Percentiles rank a stretch among this genome's conserved stretches.
phyloP scores from a whole-genome alignment of 2,113 vertebrate genomes.

The Phainopepla nitens region DNA sequence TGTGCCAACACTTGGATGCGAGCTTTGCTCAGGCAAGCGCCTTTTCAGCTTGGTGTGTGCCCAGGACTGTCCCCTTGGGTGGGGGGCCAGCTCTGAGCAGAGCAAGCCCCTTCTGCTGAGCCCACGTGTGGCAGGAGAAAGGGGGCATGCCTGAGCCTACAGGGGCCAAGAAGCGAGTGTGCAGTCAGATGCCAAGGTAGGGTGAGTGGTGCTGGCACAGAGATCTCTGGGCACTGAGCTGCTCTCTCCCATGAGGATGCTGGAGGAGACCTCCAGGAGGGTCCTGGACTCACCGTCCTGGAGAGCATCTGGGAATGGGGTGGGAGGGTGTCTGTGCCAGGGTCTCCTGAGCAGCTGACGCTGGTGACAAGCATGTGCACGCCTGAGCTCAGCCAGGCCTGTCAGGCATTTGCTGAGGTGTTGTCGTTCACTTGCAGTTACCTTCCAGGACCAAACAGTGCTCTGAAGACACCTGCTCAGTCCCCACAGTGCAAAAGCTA shows the following conservation, averaged over 20 bases:
- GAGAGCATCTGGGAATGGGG: background rate
- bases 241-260: background rate
- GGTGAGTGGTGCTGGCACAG: constrained; percentile 13
- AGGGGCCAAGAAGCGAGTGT: background rate
- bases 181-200: constrained; percentile 17
- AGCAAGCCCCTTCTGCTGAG: background rate
- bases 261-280: background rate
- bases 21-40: background rate
- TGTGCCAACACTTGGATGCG: background rate
- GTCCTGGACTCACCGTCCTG: background rate
- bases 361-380: constrained; percentile 43
- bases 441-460: constrained; percentile 52
- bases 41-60: background rate
- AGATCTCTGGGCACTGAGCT: background rate
- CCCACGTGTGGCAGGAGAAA: background rate
- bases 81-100: background rate
- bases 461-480: constrained; percentile 45
- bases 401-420: constrained; percentile 41
- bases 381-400: constrained; percentile 11
- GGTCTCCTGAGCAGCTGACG: constrained; percentile 42
- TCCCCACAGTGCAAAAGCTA: constrained; percentile 52
- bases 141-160: background rate
- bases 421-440: constrained; percentile 54
- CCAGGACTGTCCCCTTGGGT: background rate
- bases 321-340: background rate